These are phyloP conservation scores for Slavum lentiscoides DNA, from an alignment of 2,888 invertebrate genomes.

Conservation along the genomic window DNA sequence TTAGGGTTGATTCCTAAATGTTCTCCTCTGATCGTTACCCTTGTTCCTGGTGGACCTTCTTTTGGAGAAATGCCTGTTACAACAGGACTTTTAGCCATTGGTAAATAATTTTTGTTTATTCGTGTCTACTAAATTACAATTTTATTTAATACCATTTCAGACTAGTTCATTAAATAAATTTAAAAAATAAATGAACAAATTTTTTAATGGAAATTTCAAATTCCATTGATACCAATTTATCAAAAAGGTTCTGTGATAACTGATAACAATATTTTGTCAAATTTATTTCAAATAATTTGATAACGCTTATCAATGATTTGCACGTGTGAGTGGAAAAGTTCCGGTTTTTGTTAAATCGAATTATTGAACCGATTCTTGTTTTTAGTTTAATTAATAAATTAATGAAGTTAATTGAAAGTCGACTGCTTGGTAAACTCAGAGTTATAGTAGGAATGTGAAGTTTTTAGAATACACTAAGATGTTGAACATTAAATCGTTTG, in stretches of 20 bases:
- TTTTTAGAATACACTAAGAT: conserved; percentile 5
- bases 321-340: conserved; percentile 16
- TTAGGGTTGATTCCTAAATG: conserved; percentile 83
- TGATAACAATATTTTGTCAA: background rate
- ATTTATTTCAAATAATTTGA: background rate
- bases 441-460: background rate
- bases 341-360: background rate
- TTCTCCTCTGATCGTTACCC: conserved; percentile 93
- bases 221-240: background rate
- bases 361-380: background rate
- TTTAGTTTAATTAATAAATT: background rate
- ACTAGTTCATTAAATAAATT: background rate
- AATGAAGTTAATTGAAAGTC: too few relatives aligned
- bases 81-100: conserved; percentile 65
- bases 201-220: too few relatives aligned
- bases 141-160: background rate
- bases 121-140: background rate
- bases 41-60: conserved; percentile 95
- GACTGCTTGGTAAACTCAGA: background rate
- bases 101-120: background rate
- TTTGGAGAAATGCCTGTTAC: conserved; percentile 98
- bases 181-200: background rate
- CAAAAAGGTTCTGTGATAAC: background rate
- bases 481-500: conserved; percentile 10
- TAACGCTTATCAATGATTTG: conserved; percentile 14